Conservation (phyloP, 2,797 vertebrate genomes). For the Pitangus sulphuratus region DNA sequence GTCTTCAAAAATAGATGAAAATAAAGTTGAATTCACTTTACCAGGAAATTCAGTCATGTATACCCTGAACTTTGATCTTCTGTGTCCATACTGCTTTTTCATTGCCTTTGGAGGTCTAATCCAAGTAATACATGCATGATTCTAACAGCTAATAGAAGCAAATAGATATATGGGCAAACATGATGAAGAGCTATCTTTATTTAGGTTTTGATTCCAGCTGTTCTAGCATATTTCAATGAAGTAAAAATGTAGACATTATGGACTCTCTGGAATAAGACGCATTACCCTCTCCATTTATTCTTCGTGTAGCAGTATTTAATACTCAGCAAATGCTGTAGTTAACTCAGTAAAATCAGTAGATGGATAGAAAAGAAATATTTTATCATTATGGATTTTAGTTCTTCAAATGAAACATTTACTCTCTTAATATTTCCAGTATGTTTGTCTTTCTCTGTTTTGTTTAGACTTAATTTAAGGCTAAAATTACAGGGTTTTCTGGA, state of each 20-base stretch:
- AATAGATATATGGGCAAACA: not conserved
- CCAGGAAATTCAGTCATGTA: not conserved
- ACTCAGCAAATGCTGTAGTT: not conserved
- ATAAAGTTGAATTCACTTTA: not conserved
- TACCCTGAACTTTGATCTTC: not conserved
- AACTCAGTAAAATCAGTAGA: not conserved
- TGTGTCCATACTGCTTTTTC: not conserved
- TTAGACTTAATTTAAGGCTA: not conserved
- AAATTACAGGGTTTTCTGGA: rapidly evolving
- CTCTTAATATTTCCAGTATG: not conserved
- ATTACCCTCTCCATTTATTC: not conserved
- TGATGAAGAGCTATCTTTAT: not conserved
- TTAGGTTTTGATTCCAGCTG: not conserved
- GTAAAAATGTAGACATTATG: not conserved
- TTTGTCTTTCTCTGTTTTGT: not conserved
- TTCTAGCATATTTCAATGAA: not conserved
- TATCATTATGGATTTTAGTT: not conserved
- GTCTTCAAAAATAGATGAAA: not conserved
- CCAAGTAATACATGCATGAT: not conserved
- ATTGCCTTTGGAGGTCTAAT: not conserved
- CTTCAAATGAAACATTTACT: not conserved
- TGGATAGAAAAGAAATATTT: not conserved
- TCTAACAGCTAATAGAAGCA: not conserved
- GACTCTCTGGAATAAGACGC: not conserved
- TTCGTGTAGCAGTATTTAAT: not conserved